Conservation (phyloP, 2,888 invertebrate species). For the Psylliodes chrysocephalus region DNA sequence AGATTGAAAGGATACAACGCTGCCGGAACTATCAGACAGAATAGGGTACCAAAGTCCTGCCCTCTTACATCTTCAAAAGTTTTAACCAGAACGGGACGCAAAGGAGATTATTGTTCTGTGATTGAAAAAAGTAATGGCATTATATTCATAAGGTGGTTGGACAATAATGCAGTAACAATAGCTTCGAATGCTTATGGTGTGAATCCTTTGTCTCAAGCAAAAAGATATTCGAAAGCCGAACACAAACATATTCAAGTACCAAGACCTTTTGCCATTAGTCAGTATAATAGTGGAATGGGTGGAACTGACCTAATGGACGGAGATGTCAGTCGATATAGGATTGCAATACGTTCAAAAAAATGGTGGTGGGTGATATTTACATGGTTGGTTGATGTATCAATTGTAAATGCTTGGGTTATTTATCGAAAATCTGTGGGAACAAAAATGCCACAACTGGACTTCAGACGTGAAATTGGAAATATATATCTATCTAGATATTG, state of each 20-base stretch:
- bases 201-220: slow-evolving; percentile 27
- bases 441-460: too few relatives aligned
- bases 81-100: slow-evolving; percentile 11
- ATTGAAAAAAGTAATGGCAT: slow-evolving; percentile 32
- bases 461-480: too few relatives aligned
- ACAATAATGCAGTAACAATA: slow-evolving; percentile 44
- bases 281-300: too few relatives aligned
- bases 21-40: slow-evolving; percentile 48
- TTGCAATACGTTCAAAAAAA: slow-evolving; percentile 31
- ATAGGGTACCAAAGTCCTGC: slow-evolving; percentile 38
- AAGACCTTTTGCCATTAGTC: slow-evolving; percentile 20
- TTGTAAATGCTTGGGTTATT: too few relatives aligned
- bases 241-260: slow-evolving; percentile 14
- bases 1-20: slow-evolving; percentile 40
- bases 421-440: background rate
- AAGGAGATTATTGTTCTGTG: slow-evolving; percentile 15
- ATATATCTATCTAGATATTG: too few relatives aligned
- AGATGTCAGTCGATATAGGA: too few relatives aligned
- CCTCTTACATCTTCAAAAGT: slow-evolving; percentile 11
- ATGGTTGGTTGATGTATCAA: too few relatives aligned
- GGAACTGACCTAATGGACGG: too few relatives aligned
- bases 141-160: slow-evolving; percentile 42
- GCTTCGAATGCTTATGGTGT: slow-evolving; percentile 31
- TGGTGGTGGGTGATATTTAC: too few relatives aligned
- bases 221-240: slow-evolving; percentile 12